A percentile compares a stretch with the other conserved stretches of the same genome.
Evolutionary conservation across 2,797 vertebrate genomes (phyloP).

Genomic region (Crocidura indochinensis): DNA sequence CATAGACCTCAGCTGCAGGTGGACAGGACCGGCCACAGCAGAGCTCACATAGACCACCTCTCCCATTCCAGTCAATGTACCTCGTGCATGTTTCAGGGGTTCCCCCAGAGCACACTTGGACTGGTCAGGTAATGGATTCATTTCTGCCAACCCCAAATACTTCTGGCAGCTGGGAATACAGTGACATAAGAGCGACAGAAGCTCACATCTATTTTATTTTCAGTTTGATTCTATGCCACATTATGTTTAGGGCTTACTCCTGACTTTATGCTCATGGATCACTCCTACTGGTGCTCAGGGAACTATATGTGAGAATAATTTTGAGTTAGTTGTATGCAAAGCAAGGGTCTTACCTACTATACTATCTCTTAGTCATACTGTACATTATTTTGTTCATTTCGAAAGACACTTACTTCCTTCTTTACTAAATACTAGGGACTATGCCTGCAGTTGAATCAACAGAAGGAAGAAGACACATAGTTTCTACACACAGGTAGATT

Average conservation of each 20-base stretch:
- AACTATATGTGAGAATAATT: too few species aligned
- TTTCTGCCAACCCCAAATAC: too few species aligned
- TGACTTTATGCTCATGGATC: too few species aligned
- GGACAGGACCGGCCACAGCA: neutral
- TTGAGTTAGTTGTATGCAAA: too few species aligned
- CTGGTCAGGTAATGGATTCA: neutral
- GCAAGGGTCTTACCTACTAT: too few species aligned
- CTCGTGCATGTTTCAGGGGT: too few species aligned
- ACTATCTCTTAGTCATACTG: too few species aligned
- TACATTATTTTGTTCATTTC: neutral
- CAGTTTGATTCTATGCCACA: too few species aligned
- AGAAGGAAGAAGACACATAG: neutral
- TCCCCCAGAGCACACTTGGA: neutral
- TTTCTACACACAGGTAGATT: neutral
- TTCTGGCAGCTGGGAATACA: neutral
- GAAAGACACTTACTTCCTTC: slow-evolving; percentile 3
- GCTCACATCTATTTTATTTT: neutral
- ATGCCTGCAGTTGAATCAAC: neutral
- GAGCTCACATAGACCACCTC: too few species aligned
- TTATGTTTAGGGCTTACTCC: too few species aligned
- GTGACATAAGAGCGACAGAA: neutral
- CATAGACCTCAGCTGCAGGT: neutral
- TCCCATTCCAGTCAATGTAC: too few species aligned
- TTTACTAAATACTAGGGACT: neutral
- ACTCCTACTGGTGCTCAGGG: too few species aligned